These are phyloP conservation scores for Pluvianellus socialis DNA, from an alignment of 2,113 vertebrate species.

Conservation along the genomic window DNA sequence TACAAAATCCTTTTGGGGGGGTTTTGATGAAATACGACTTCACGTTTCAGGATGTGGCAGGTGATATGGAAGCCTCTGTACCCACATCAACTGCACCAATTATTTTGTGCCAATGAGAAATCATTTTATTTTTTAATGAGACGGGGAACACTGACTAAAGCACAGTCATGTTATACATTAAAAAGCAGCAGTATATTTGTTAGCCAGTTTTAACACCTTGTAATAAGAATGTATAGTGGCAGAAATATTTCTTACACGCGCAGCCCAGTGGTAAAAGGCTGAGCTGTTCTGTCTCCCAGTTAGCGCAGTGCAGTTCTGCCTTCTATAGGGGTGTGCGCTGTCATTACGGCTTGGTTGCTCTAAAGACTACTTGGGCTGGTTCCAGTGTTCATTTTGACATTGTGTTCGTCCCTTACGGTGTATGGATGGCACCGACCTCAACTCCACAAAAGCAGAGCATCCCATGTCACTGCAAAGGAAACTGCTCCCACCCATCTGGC, in stretches of 20 bases:
- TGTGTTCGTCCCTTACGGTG: neutral
- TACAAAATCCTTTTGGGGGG: neutral
- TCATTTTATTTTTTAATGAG: neutral
- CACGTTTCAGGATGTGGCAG: neutral
- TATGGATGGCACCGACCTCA: neutral
- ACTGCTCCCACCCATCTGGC: neutral
- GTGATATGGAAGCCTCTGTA: neutral
- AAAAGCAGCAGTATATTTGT: neutral
- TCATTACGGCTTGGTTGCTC: neutral
- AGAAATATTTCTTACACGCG: neutral
- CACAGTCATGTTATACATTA: neutral
- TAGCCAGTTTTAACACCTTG: slow-evolving; percentile 25
- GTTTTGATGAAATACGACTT: neutral
- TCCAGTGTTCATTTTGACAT: neutral
- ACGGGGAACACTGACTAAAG: neutral
- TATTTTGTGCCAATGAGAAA: neutral
- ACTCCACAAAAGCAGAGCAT: neutral
- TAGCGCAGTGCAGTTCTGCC: neutral
- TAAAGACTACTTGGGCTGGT: neutral
- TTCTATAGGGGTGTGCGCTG: neutral
- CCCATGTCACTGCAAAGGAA: neutral
- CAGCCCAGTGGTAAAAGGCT: neutral
- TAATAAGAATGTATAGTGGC: neutral
- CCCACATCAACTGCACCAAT: neutral
- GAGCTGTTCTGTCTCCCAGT: neutral